phyloP scores from a whole-genome alignment of 1,140 invertebrate genomes.

The Drosophila parabipectinata region DNA sequence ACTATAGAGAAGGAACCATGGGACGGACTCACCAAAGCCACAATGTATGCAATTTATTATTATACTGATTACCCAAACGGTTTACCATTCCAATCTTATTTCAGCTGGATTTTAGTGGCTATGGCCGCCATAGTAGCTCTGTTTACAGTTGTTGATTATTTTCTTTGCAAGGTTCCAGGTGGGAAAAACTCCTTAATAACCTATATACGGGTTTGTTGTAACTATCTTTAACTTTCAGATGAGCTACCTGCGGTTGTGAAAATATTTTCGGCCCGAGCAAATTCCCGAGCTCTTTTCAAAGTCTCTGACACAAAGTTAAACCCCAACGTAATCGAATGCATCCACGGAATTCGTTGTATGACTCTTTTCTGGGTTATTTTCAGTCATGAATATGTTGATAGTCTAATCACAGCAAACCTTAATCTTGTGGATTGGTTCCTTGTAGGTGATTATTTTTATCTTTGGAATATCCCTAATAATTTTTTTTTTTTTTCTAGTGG shows the following conservation, averaged over 20 bases:
- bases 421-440: conserved; percentile 35
- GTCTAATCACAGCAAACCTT: conserved; percentile 48
- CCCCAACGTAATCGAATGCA: conserved; percentile 77
- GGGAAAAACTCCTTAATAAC: not conserved
- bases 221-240: conserved; percentile 15
- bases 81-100: not conserved
- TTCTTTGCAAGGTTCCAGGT: conserved; percentile 32
- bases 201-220: not conserved
- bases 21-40: conserved; percentile 15
- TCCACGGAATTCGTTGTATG: conserved; percentile 86
- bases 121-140: conserved; percentile 13
- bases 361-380: conserved; percentile 88
- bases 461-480: not conserved
- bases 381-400: conserved; percentile 84
- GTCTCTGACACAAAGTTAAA: conserved; percentile 20
- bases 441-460: conserved; percentile 6
- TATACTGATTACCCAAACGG: not conserved
- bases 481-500: conserved; percentile 45
- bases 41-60: not conserved
- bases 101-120: conserved; percentile 35
- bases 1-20: conserved; percentile 2
- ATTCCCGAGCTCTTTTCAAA: conserved; percentile 40
- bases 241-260: conserved; percentile 26
- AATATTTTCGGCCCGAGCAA: conserved; percentile 47
- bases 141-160: conserved; percentile 44